Evolutionary conservation across 2,797 vertebrate genomes (phyloP), one percentile per base, ranked within the genome.

Genomic region (Chelonia mydas): DNA sequence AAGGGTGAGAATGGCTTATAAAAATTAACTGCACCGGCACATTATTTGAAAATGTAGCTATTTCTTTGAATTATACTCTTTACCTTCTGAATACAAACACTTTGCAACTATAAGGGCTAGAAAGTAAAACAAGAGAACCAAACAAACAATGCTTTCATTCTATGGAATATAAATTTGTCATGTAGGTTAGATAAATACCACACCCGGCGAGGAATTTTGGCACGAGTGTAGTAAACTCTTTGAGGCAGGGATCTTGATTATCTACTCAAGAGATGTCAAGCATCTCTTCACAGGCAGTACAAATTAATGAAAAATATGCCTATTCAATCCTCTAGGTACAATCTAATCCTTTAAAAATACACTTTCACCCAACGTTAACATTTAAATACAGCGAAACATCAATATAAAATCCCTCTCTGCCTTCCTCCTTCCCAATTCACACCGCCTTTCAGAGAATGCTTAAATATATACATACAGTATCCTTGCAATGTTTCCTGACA

Each of bases 1-100:
- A 1, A 78, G 49, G 13, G 74, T 0, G 19, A 15, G 6, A 89
- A 90, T 0, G 0, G 10, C 50, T 83, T 81, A 28, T 2, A 81
- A 88, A 59, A 33, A 15, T 33, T 51, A 82, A 15, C 9, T 11
- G 77, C 2, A 65, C 28, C 33, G n/a, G 31, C 28, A 12, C 65
- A 37, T 23, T 89, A 57, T 54, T 45, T 45, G 51, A 90, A 90
- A 94, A 94, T 88, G 41, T 1, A 13, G 10, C 74, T 33, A 59
- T 81, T 74, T 45, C 47, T 88, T 49, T 87, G 37, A 76, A 84
- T 19, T 37, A 5, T 21, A 25, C 57, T 88, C 25, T 65, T 17
- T 57, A 47, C 87, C 59, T 84, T 25, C 1, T 28, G 88, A 47
- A 89, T 54, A 86, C 65, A 72, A 72, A 72, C 65, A 28, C 92